Conservation (phyloP, 2,113 vertebrate genomes). For the Pontoporia blainvillei region DNA sequence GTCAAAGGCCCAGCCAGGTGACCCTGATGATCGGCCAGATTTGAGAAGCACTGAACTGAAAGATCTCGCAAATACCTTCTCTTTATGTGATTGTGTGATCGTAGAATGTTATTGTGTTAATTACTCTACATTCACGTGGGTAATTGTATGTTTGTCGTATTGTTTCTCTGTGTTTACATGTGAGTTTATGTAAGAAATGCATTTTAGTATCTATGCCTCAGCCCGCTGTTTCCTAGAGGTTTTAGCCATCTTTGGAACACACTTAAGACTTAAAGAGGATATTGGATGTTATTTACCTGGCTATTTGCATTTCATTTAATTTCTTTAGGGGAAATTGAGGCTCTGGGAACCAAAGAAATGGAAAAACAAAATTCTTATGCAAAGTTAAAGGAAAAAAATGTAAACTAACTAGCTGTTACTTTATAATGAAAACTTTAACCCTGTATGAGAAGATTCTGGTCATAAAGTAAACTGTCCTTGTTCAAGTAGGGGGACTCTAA, state of each 20-base stretch:
- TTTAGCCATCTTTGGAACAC: neutral
- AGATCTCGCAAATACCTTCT: neutral
- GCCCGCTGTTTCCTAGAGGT: neutral
- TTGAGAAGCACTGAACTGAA: neutral
- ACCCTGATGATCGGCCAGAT: neutral
- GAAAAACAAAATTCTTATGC: neutral
- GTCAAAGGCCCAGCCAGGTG: neutral
- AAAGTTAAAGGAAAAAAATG: neutral
- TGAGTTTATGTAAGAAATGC: neutral
- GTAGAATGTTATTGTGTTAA: neutral
- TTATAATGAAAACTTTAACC: neutral
- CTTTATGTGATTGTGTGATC: neutral
- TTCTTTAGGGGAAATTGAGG: conserved; percentile 20
- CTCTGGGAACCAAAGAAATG: conserved; percentile 28
- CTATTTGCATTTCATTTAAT: neutral
- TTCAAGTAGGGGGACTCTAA: neutral
- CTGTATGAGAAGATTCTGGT: neutral
- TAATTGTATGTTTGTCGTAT: neutral
- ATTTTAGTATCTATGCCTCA: neutral
- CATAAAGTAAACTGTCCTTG: neutral
- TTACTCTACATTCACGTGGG: neutral
- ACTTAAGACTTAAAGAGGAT: neutral
- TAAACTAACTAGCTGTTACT: neutral
- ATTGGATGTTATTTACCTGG: neutral
- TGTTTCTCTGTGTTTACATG: neutral